phyloP scores from a whole-genome alignment of 1,140 invertebrate species.

The Aradophagus sp. region DNA sequence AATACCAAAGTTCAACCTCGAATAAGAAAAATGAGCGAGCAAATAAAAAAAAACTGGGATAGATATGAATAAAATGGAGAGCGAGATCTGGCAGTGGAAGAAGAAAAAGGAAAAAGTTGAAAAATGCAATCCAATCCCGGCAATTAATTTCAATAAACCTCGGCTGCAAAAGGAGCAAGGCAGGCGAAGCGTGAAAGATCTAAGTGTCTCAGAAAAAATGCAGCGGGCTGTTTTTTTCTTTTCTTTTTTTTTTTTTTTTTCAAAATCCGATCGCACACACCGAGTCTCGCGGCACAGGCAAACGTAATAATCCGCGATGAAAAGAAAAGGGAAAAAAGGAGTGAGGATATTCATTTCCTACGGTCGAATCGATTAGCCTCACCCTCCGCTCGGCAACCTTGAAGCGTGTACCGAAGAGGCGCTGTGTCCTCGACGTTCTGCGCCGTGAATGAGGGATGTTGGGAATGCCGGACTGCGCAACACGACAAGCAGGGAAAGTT shows the following conservation, averaged over 20 bases:
- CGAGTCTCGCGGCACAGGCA: background rate
- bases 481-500: conserved; percentile 59
- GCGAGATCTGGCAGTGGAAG: no score
- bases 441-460: conserved; percentile 55
- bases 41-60: no score
- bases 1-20: no score
- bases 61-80: no score
- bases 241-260: no score
- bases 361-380: conserved; percentile 55
- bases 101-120: no score
- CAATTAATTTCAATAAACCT: conserved; percentile 33
- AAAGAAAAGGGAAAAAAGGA: conserved; percentile 15
- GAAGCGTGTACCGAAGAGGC: conserved; percentile 43
- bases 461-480: conserved; percentile 45
- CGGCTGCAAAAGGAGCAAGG: conserved; percentile 8
- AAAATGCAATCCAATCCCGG: no score
- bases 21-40: no score
- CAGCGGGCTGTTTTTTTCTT: no score
- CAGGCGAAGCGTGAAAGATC: conserved; percentile 24
- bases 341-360: conserved; percentile 43
- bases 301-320: conserved; percentile 11
- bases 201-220: conserved; percentile 24
- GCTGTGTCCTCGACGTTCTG: conserved; percentile 44
- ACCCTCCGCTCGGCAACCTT: conserved; percentile 45
- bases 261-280: background rate